phyloP scores from a whole-genome alignment of 1,140 invertebrate genomes.

The Telenomus remus region DNA sequence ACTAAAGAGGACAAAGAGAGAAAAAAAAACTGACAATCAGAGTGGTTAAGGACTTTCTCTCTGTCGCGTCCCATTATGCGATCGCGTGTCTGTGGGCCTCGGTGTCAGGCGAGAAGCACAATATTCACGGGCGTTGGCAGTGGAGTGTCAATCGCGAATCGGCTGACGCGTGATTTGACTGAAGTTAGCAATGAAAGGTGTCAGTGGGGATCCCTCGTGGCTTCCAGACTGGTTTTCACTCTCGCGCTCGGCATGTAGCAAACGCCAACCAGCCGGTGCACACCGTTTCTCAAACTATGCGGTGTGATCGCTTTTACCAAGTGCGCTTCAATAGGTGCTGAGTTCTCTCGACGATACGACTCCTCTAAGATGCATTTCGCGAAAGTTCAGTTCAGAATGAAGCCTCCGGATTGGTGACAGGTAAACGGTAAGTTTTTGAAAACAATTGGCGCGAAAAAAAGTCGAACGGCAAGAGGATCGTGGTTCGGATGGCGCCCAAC shows the following conservation, averaged over 20 bases:
- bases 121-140: slow-evolving; percentile 11
- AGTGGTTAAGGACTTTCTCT: too few species aligned
- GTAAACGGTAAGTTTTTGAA: slow-evolving; percentile 50
- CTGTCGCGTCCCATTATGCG: slow-evolving; percentile 1
- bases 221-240: slow-evolving; percentile 66
- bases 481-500: too few species aligned
- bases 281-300: slow-evolving; percentile 25
- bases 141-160: slow-evolving; percentile 34
- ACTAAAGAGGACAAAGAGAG: too few species aligned
- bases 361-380: slow-evolving; percentile 42
- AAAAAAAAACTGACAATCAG: too few species aligned
- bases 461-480: too few species aligned
- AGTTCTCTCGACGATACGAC: slow-evolving; percentile 7
- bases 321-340: slow-evolving; percentile 11
- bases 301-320: slow-evolving; percentile 44
- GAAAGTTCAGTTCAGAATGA: slow-evolving; percentile 47
- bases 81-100: too few species aligned
- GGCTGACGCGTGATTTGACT: slow-evolving; percentile 41
- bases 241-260: slow-evolving; percentile 61
- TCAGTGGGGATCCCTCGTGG: slow-evolving; percentile 55
- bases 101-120: too few species aligned
- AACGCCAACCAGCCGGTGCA: slow-evolving; percentile 44
- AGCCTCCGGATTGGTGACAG: slow-evolving; percentile 58
- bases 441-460: too few species aligned
- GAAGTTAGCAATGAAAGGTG: slow-evolving; percentile 67